Conservation (phyloP, 2,888 invertebrate species). For the Sphecodes monilicornis region DNA sequence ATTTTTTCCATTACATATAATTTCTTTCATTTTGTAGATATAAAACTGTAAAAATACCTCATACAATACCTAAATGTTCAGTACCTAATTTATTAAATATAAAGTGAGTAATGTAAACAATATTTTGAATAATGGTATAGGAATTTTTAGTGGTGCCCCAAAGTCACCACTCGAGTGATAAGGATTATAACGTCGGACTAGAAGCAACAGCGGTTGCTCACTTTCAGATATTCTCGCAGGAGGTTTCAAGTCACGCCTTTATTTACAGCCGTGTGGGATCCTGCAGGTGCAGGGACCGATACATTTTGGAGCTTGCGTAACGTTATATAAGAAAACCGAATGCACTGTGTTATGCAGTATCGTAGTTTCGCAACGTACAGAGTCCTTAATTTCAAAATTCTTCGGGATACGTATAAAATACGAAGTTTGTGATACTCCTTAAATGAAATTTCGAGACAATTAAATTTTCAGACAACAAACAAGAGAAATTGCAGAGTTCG, state of each 20-base stretch:
- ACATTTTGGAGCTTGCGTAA: slow-evolving; percentile 39
- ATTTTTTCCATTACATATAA: no score
- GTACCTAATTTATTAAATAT: no score
- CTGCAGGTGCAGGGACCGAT: slow-evolving; percentile 25
- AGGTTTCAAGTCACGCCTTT: not conserved
- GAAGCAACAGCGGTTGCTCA: not conserved
- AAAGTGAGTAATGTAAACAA: no score
- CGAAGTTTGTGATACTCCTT: not conserved
- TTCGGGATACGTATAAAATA: not conserved
- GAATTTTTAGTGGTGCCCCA: no score
- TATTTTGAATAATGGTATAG: no score
- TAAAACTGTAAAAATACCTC: no score
- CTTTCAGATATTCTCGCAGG: not conserved
- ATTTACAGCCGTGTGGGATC: not conserved
- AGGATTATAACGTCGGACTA: not conserved
- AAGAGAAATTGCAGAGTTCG: not conserved
- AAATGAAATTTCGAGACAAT: not conserved
- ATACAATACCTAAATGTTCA: no score
- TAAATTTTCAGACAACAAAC: not conserved
- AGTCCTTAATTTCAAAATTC: slow-evolving; percentile 9
- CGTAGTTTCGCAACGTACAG: slow-evolving; percentile 7
- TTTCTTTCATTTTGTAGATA: no score
- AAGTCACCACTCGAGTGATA: no score
- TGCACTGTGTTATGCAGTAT: slow-evolving; percentile 12
- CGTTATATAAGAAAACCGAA: slow-evolving; percentile 31